A percentile compares a stretch with the other conserved stretches of the same genome.
Conservation (phyloP, 2,888 invertebrate genomes). For the Eilema caniola region DNA sequence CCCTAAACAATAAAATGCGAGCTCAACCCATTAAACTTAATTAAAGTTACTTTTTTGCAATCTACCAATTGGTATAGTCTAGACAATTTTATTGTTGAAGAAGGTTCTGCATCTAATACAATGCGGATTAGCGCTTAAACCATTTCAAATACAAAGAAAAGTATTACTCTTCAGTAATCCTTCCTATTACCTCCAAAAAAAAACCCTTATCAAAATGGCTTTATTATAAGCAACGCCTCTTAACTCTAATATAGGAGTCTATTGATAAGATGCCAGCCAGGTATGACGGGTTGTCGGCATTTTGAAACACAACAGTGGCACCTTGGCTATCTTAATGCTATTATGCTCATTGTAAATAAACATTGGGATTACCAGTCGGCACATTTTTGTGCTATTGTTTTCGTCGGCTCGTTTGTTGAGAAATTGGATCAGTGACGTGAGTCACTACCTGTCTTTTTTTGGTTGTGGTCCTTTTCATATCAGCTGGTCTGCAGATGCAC, state of each 20-base stretch:
- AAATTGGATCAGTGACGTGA: conserved; percentile 49
- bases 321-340: conserved; percentile 70
- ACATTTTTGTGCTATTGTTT: conserved; percentile 64
- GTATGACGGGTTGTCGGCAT: conserved; percentile 56
- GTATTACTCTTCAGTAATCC: not conserved
- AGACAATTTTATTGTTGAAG: no score
- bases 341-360: conserved; percentile 71
- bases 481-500: not conserved
- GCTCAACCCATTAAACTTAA: no score
- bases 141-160: not conserved
- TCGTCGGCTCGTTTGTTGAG: conserved; percentile 60
- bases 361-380: conserved; percentile 65
- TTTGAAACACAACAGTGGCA: conserved; percentile 76
- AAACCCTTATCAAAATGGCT: conserved; percentile 20
- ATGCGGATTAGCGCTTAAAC: not conserved
- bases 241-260: conserved; percentile 19
- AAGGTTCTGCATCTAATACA: not conserved
- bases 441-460: conserved; percentile 17
- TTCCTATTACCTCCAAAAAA: conserved; percentile 20
- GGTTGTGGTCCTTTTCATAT: not conserved
- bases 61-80: no score
- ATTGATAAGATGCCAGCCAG: conserved; percentile 37
- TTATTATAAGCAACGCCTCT: conserved; percentile 22
- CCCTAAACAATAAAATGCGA: no score
- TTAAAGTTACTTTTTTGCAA: no score